Base-by-base conservation (phyloP, 2,888 invertebrate genomes). In the Parnassius apollo region DNA sequence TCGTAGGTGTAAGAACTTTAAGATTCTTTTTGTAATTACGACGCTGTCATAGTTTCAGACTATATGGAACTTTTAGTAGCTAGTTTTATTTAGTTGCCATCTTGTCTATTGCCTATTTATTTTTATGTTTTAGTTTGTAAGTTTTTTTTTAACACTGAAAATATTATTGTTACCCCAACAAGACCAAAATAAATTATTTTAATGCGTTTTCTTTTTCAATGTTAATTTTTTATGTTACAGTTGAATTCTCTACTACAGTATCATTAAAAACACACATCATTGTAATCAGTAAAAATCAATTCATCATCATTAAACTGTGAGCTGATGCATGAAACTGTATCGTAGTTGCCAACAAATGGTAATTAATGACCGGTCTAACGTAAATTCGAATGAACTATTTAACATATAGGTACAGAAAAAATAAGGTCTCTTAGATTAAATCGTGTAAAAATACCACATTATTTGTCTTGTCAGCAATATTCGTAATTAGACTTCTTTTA, bases 251-350 rank as follows among this genome's bases (percentile, higher is more conserved):
- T 35, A 35, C 35, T 2, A 7, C 35, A 35, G 35, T 7, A 35
- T 35, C 4, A 35, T 35, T 35, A 35, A 35, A 35, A 7, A 35
- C 35, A 35, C 35, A 35, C 35, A 7, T 35, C 35, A 35, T 7
- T 4, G 35, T 7, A 4, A 35, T 3, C 35, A 35, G 35, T 7
- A 35, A 35, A 35, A 35, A 7, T 35, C 7, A 78, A 85, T 83
- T 73, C 67, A 80, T 85, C 82, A 85, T 83, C 70, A 70, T 82
- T 80, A 85, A 64, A 66, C 67, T 65, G 74, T 70, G 65, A 78
- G 66, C 71, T 77, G 76, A 75, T 71, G 83, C 84, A 81, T 86
- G 80, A 83, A 81, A 78, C 64, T 63, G 66, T 60, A 68, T 67
- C n/a, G 57, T 60, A 70, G 61, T 65, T 63, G 63, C 65, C 65